Conservation (phyloP, 2,113 vertebrate genomes). For the Hippocampus barbouri region DNA sequence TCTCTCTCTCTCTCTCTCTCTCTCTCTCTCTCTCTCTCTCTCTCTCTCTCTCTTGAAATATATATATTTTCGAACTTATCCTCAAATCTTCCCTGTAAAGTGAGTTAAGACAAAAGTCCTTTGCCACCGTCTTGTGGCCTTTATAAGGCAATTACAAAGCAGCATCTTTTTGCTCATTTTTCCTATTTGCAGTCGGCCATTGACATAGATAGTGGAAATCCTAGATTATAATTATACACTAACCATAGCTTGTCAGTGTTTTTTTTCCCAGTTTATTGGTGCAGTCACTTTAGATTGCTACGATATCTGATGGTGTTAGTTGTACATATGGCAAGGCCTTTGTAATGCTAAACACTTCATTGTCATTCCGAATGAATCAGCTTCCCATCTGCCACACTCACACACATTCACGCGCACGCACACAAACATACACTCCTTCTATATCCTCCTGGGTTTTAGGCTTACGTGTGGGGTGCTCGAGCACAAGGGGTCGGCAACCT, state of each 20-base stretch:
- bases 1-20: too few species aligned
- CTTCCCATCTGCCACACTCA: constrained; percentile 34
- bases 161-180: not conserved
- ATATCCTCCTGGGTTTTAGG: too few species aligned
- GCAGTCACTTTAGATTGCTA: constrained; percentile 9
- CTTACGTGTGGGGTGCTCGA: too few species aligned
- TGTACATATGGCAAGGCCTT: constrained; percentile 39
- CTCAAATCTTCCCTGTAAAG: too few species aligned
- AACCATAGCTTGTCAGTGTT: not conserved
- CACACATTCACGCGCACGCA: not conserved
- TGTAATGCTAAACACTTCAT: constrained; percentile 65
- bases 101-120: not conserved
- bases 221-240: not conserved
- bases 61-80: too few species aligned
- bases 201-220: not conserved
- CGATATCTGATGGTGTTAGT: constrained; percentile 21
- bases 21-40: too few species aligned
- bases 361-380: constrained; percentile 39
- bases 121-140: not conserved
- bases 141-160: not conserved
- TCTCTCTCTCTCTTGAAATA: too few species aligned
- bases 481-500: too few species aligned
- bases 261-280: not conserved
- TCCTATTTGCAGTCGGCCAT: not conserved
- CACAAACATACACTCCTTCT: not conserved